phyloP scores from a whole-genome alignment of 2,888 invertebrate genomes.

The Andrena dorsata region DNA sequence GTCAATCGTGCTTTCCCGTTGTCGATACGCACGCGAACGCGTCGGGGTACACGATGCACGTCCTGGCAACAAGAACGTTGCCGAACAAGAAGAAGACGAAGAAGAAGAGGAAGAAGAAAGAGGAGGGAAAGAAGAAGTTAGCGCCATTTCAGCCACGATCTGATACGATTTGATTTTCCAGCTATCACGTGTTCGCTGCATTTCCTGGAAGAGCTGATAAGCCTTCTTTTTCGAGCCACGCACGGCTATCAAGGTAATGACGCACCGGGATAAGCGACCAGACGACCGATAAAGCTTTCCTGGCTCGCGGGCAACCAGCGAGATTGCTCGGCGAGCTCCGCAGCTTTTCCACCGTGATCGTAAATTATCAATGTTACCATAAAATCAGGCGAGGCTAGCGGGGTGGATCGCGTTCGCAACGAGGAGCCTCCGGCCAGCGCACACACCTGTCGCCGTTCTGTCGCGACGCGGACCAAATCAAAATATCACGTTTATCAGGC shows the following conservation, averaged over 20 bases:
- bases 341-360: constrained; percentile 52
- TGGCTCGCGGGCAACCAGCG: constrained; percentile 37
- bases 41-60: constrained; percentile 12
- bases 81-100: not conserved
- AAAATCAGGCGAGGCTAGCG: constrained; percentile 26
- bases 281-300: constrained; percentile 62
- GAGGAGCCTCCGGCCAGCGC: constrained; percentile 28
- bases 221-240: constrained; percentile 47
- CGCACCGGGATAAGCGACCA: constrained; percentile 61
- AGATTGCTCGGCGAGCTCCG: constrained; percentile 44
- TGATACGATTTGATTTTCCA: constrained; percentile 55
- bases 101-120: not conserved
- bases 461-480: constrained; percentile 42
- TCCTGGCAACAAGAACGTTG: not conserved
- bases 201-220: constrained; percentile 67
- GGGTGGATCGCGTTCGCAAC: not conserved
- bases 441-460: constrained; percentile 54
- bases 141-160: constrained; percentile 42
- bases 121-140: constrained; percentile 18
- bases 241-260: constrained; percentile 62
- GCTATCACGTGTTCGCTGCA: constrained; percentile 46
- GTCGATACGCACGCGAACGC: constrained; percentile 13
- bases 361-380: constrained; percentile 56
- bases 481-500: constrained; percentile 33
- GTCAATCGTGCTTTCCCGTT: constrained; percentile 24